A percentile compares a stretch with the other conserved stretches of the same genome.
Evolutionary conservation across 2,113 vertebrate species (phyloP).

Genomic region (Strix aluco): DNA sequence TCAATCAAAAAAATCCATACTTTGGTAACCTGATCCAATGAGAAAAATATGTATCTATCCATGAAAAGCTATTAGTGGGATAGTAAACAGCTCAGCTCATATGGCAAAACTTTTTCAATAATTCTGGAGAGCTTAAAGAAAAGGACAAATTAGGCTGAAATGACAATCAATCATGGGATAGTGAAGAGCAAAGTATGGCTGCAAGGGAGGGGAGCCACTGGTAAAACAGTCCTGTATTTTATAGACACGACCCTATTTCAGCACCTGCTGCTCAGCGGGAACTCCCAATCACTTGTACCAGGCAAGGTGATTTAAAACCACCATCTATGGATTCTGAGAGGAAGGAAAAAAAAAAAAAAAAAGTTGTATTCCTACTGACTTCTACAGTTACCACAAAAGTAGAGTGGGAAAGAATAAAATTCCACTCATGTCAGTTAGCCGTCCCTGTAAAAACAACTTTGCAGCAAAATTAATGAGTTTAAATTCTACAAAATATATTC

Average conservation of each 20-base stretch:
- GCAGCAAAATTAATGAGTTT: background rate
- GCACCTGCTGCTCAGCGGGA: background rate
- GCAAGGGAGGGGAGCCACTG: background rate
- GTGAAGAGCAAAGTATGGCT: background rate
- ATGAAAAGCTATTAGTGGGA: background rate
- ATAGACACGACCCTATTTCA: background rate
- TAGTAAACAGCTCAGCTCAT: background rate
- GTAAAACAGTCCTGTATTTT: background rate
- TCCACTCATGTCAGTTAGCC: fast-evolving
- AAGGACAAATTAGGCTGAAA: background rate
- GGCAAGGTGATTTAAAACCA: background rate
- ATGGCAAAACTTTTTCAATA: background rate
- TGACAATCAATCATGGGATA: background rate
- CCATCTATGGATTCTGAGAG: background rate
- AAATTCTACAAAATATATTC: background rate
- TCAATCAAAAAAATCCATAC: background rate
- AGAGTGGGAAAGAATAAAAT: background rate
- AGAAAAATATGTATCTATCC: background rate
- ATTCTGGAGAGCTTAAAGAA: background rate
- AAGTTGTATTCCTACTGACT: background rate
- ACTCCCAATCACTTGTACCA: background rate
- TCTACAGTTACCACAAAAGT: background rate
- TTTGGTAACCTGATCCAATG: background rate
- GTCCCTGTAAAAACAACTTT: background rate
- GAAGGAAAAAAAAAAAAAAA: too few species aligned